Evolutionary conservation across 2,113 vertebrate genomes (phyloP).

Genomic region (Tyto alba): DNA sequence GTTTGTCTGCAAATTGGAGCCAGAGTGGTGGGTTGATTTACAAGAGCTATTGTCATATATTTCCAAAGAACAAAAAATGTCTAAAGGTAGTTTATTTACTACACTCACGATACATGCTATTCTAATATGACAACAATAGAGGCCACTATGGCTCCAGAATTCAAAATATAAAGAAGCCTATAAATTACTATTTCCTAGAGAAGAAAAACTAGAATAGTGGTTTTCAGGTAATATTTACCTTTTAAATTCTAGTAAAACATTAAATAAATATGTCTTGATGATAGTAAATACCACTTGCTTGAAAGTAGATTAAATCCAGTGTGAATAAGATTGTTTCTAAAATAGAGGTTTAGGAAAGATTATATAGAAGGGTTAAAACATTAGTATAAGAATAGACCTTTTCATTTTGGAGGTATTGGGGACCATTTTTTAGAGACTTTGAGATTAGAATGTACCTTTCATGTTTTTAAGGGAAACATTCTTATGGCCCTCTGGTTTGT

Average conservation of each 20-base stretch:
- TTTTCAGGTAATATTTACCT: neutral
- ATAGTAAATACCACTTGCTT: neutral
- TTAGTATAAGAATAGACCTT: slow-evolving; percentile 28
- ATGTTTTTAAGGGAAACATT: neutral
- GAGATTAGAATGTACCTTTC: neutral
- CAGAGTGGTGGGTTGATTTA: neutral
- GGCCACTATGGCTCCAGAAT: slow-evolving; percentile 70
- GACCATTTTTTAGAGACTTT: neutral
- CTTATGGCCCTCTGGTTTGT: neutral
- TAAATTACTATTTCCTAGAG: neutral
- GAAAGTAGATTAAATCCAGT: neutral
- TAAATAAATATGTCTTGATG: neutral
- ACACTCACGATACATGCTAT: slow-evolving; percentile 9
- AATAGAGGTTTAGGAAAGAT: neutral
- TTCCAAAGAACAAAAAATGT: neutral
- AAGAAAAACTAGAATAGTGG: neutral
- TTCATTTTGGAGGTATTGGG: neutral
- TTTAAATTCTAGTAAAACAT: slow-evolving; percentile 21
- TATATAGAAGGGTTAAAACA: neutral
- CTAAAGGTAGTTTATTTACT: neutral
- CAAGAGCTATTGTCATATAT: neutral
- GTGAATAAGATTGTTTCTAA: neutral
- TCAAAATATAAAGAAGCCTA: neutral
- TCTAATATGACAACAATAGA: slow-evolving; percentile 67
- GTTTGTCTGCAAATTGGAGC: neutral